Conservation (phyloP, 2,888 invertebrate species). For the Eupithecia subumbrata region DNA sequence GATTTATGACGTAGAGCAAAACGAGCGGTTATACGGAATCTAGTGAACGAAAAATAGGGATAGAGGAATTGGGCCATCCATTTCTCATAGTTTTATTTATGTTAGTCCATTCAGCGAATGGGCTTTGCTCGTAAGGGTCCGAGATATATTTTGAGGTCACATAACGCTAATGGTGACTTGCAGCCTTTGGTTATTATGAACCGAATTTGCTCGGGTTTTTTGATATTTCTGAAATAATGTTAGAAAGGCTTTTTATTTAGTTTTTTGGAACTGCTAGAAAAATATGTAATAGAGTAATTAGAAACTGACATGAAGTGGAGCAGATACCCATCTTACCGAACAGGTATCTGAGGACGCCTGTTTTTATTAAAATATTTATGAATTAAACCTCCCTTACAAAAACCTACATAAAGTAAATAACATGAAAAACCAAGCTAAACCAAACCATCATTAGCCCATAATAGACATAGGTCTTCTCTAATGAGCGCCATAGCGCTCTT, state of each 20-base stretch:
- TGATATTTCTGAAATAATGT: not conserved
- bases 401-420: too few species aligned
- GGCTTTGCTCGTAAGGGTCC: slow-evolving; percentile 34
- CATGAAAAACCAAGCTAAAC: too few species aligned
- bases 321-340: too few species aligned
- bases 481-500: too few species aligned
- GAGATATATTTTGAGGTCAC: slow-evolving; percentile 29
- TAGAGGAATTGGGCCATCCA: slow-evolving; percentile 73
- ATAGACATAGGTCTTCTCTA: too few species aligned
- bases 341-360: too few species aligned
- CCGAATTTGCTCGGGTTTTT: not conserved
- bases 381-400: too few species aligned
- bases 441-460: too few species aligned
- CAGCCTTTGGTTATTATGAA: slow-evolving; percentile 10
- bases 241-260: not conserved
- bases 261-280: not conserved
- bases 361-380: too few species aligned
- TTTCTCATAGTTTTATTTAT: slow-evolving; percentile 78
- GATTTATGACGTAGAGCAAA: slow-evolving; percentile 74
- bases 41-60: slow-evolving; percentile 68
- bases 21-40: slow-evolving; percentile 73
- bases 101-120: slow-evolving; percentile 63
- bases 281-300: not conserved
- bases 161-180: slow-evolving; percentile 21
- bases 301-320: not conserved